Conservation (phyloP, 2,888 invertebrate genomes). For the Phalangium opilio region DNA sequence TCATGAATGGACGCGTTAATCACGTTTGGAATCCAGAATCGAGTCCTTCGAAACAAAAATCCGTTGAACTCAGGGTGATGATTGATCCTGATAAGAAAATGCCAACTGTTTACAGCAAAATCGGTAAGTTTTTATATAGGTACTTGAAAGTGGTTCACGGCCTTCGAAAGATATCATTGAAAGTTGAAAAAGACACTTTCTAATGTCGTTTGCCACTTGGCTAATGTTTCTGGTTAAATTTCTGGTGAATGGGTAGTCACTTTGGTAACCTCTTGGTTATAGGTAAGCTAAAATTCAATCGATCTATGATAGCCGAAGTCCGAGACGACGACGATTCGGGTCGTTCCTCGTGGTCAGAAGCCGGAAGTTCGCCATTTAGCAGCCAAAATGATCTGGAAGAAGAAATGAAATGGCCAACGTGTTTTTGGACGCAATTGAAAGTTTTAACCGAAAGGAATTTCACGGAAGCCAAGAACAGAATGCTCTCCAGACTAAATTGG, state of each 20-base stretch:
- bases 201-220: too few species aligned
- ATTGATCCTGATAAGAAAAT: slow-evolving; percentile 17
- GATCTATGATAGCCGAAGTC: not conserved
- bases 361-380: slow-evolving; percentile 37
- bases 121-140: slow-evolving; percentile 14
- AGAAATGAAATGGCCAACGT: slow-evolving; percentile 47
- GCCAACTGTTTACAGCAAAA: slow-evolving; percentile 17
- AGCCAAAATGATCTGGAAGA: slow-evolving; percentile 7
- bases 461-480: slow-evolving; percentile 53
- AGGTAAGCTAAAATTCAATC: too few species aligned
- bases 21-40: too few species aligned
- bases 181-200: too few species aligned
- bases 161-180: not conserved
- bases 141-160: not conserved
- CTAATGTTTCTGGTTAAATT: too few species aligned
- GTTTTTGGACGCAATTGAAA: slow-evolving; percentile 60
- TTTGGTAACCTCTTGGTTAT: too few species aligned
- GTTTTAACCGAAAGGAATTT: slow-evolving; percentile 58
- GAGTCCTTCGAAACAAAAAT: too few species aligned
- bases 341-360: slow-evolving; percentile 39
- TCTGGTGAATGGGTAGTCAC: too few species aligned
- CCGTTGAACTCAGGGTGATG: slow-evolving; percentile 14
- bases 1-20: too few species aligned
- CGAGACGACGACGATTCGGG: slow-evolving; percentile 44
- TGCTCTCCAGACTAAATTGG: slow-evolving; percentile 61